phyloP scores from a whole-genome alignment of 2,113 vertebrate species.

The Scomber colias region DNA sequence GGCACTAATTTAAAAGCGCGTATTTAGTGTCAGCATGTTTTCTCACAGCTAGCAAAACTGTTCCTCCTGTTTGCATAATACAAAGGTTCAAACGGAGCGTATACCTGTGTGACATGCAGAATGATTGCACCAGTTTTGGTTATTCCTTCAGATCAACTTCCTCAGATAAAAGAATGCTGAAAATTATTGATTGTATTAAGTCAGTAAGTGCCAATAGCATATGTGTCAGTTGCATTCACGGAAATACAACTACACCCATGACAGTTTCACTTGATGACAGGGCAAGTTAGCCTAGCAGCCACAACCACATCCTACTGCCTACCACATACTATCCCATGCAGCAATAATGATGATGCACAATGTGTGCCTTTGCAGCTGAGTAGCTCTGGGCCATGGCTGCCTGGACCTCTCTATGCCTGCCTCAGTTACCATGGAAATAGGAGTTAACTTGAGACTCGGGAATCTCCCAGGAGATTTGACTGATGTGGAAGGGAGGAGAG shows the following conservation, averaged over 20 bases:
- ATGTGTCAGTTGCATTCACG: background rate
- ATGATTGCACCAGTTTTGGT: background rate
- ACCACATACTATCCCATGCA: conserved; percentile 37
- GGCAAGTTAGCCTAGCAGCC: background rate
- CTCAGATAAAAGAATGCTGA: background rate
- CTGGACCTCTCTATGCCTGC: conserved; percentile 63
- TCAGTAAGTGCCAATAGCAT: background rate
- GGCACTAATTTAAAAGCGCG: conserved; percentile 3
- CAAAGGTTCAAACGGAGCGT: background rate
- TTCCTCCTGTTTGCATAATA: background rate
- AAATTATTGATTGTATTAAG: background rate
- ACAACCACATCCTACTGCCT: background rate
- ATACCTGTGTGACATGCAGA: background rate
- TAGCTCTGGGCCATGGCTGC: conserved; percentile 54
- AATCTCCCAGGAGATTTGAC: conserved; percentile 54
- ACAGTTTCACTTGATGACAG: conserved; percentile 1
- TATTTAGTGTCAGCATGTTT: background rate
- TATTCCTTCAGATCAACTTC: background rate
- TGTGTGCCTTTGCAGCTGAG: conserved; percentile 64
- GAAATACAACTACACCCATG: background rate
- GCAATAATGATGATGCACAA: conserved; percentile 54
- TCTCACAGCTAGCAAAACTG: conserved; percentile 3
- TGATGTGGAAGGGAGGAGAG: conserved; percentile 50
- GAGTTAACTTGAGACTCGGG: conserved; percentile 71
- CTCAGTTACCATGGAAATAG: conserved; percentile 81